A percentile compares a stretch with the other conserved stretches of the same genome.
Conservation (phyloP, 2,888 invertebrate species). For the Orthosia gothica region DNA sequence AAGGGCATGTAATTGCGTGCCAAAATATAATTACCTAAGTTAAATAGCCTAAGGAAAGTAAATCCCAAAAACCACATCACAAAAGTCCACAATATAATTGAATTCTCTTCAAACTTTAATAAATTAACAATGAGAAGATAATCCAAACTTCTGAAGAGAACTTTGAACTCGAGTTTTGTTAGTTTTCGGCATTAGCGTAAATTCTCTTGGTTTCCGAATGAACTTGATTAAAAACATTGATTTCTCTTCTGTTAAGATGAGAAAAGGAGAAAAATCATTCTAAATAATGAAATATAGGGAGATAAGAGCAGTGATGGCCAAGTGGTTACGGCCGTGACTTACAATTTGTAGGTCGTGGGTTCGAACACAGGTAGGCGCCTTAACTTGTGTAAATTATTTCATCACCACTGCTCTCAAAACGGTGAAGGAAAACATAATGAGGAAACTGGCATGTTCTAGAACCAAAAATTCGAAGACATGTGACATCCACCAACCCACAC, state of each 20-base stretch:
- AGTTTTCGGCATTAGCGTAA: constrained; percentile 30
- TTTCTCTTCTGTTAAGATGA: background rate
- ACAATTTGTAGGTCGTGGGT: too few species aligned
- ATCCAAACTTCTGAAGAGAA: constrained; percentile 15
- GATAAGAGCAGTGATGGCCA: too few species aligned
- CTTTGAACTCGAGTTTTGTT: constrained; percentile 45
- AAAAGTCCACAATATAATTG: constrained; percentile 47
- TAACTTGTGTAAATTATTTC: too few species aligned
- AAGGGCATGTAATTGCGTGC: background rate
- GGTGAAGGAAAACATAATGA: too few species aligned
- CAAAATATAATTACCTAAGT: constrained; percentile 16
- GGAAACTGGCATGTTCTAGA: too few species aligned
- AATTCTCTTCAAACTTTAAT: constrained; percentile 29
- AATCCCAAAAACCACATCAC: constrained; percentile 21
- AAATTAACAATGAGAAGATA: constrained; percentile 41
- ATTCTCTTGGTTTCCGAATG: background rate
- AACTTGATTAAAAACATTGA: background rate
- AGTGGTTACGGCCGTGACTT: too few species aligned
- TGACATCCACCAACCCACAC: too few species aligned
- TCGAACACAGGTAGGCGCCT: too few species aligned
- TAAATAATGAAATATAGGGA: too few species aligned
- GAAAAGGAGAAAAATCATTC: too few species aligned
- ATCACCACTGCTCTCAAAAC: too few species aligned
- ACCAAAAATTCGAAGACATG: too few species aligned
- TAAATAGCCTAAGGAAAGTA: background rate